These are phyloP conservation scores for Brachyopa scutellaris DNA, from an alignment of 2,888 invertebrate genomes.

Conservation along the genomic window DNA sequence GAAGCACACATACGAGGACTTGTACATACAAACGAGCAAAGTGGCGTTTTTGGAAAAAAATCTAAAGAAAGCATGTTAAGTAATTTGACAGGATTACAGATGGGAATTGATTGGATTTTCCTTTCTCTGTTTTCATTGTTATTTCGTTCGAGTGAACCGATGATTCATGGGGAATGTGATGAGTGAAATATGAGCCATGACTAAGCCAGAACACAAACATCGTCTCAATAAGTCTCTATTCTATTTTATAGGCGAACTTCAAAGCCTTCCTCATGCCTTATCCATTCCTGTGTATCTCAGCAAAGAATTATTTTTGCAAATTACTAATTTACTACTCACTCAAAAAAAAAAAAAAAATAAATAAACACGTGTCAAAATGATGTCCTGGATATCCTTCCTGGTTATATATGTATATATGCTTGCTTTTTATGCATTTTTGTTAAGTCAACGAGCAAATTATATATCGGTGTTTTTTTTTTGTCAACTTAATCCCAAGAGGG, in stretches of 20 bases:
- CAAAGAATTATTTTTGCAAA: neutral
- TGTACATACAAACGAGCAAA: neutral
- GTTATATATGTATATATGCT: neutral
- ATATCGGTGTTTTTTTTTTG: no score
- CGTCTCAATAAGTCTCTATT: no score
- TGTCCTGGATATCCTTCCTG: neutral
- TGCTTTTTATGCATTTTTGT: neutral
- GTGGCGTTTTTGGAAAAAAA: neutral
- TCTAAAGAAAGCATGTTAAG: neutral
- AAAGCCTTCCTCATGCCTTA: neutral
- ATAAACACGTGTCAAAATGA: slow-evolving; percentile 19
- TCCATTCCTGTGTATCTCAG: neutral
- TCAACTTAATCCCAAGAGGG: slow-evolving; percentile 8
- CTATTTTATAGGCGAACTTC: no score
- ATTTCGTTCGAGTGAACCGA: neutral
- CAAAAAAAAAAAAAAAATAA: no score
- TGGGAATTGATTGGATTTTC: neutral
- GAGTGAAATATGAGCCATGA: no score
- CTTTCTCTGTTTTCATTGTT: no score
- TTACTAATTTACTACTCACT: slow-evolving; percentile 9
- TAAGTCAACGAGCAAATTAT: slow-evolving; percentile 31
- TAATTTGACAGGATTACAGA: slow-evolving; percentile 7
- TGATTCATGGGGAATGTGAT: no score
- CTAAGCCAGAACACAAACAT: no score
- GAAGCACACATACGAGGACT: neutral